Evolutionary conservation across 2,113 vertebrate species (phyloP), one percentile per base, ranked within the genome.

Genomic region (Anser cygnoides): DNA sequence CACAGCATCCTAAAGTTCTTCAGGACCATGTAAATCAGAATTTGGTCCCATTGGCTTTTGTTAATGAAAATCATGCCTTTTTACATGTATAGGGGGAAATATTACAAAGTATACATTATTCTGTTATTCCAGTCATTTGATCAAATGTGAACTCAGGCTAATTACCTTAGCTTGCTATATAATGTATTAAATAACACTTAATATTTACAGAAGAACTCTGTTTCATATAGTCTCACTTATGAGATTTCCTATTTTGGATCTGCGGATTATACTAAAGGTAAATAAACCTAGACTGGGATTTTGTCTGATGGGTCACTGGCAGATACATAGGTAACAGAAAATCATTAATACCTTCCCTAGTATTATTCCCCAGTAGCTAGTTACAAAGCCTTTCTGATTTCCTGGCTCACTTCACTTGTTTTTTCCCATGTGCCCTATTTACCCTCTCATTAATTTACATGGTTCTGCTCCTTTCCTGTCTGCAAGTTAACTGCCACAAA

Each of bases 231-330:
- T 87, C 52, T 71, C 55, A 77, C 11, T 50, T 25, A 20, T 3
- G 7, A 58, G 33, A 22, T n/a, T 50, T 82, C 26, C 39, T 75
- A 54, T 33, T 90, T 81, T 26, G 13, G 35, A 50, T 84, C 72
- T 79, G 55, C 6, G 22, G 41, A n/a, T 72, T 41, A 46, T 4
- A 57, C 5, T 52, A 35, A 61, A 65, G 0, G 0, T 23, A 55
- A 0, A 89, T 23, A 55, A 0, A 86, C 50, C 35, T 58, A 4
- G 4, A 4, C 9, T 16, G 6, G 14, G 67, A 17, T 68, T 91
- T 55, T 55, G 26, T 29, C 54, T 83, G 41, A 50, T 2, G 23
- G 31, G 23, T 52, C 43, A 70, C 61, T n/a, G 44, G 26, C 62
- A 85, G 49, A 43, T 15, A 77, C 10, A 15, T 12, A 54, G 13